Base-by-base conservation (phyloP, 2,113 vertebrate genomes). In the Steatornis caripensis region DNA sequence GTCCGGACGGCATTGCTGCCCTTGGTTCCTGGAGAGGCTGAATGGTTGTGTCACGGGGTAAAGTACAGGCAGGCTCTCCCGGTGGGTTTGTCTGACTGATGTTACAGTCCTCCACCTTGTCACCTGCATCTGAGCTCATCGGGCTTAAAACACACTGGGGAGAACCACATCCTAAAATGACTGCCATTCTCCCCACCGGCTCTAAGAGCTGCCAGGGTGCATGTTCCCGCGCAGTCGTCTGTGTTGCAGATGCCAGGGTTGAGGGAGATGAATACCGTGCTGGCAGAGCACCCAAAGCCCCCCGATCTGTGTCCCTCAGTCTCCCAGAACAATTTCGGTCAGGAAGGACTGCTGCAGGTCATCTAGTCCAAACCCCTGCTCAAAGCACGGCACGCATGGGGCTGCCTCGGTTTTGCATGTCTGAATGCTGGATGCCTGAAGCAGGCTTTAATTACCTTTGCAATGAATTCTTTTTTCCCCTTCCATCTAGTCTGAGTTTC, bases 41-140 rank as follows among this genome's bases (percentile, higher is more conserved):
- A 4, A 23, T 20, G 45, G 53, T 10, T 79, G 69, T 66, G 66
- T 89, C 87, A 88, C 32, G 4, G 85, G 74, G n/a, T 64, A 53
- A 90, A 87, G 92, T 69, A 61, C 86, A 75, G 9, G 6, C 76
- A 24, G 41, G 26, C 30, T 61, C 23, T 74, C 17, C 27, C 0
- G 0, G 23, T 0, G 0, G 21, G 24, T 77, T 77, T 4, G 0
- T 48, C 66, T 39, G 34, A 12, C 62, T 75, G 9, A 34, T 0
- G 5, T 9, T 22, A 43, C 64, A 75, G 15, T 54, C 62, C 19
- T 20, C 13, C 1, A 57, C 51, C 39, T 29, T 27, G 27, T 37
- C 49, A 68, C 39, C 37, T 37, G 4, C 9, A 26, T 43, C 24
- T 60, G 46, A 94, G 41, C 64, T 81, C 65, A 32, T 4, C 0